Base-by-base conservation (phyloP, 2,797 vertebrate species). In the Gobionotothen gibberifrons region DNA sequence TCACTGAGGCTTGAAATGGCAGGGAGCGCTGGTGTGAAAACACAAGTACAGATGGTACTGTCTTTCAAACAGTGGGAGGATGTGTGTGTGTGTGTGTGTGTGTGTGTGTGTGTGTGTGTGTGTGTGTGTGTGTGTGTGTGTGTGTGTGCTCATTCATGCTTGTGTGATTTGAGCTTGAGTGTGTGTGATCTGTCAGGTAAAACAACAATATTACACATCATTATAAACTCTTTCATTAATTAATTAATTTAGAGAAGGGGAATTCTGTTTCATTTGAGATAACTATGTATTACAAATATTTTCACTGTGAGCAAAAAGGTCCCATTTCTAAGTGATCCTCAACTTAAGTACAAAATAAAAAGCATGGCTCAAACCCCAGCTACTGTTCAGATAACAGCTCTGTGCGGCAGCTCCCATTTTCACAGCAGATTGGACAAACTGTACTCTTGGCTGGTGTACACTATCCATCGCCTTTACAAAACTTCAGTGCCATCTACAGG, bases 401-500 rank as follows among this genome's bases (percentile, higher is more conserved):
- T 43, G 51, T 68, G 58, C 43, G 64, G 56, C 69, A 58, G 57
- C 70, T 82, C 63, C 36, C 68, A 66, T 85, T 86, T 86, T 83
- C 72, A 82, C 78, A 70, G 76, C 43, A 84, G 80, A 87, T 78
- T 83, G 81, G 82, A 84, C 78, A 84, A 87, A 85, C 77, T 84
- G 81, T 80, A 69, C 77, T 43, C 82, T 63, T 78, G 80, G 85
- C 86, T 48, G 61, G 42, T 8, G 26, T 69, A 76, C 70, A 76
- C 70, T 76, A 69, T 72, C 73, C 71, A 59, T 69, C 72, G 73
- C 19, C 65, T 81, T 36, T 69, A 67, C 69, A 84, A 84, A 87
- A 53, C 91, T 84, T 76, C 74, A 90, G 72, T 82, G 81, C 92
- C 93, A 91, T 86, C 93, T 93, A 81, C 79, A 89, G 92, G 89